These are phyloP conservation scores for Apodemia mormo DNA, from an alignment of 2,888 invertebrate genomes.

Conservation along the genomic window DNA sequence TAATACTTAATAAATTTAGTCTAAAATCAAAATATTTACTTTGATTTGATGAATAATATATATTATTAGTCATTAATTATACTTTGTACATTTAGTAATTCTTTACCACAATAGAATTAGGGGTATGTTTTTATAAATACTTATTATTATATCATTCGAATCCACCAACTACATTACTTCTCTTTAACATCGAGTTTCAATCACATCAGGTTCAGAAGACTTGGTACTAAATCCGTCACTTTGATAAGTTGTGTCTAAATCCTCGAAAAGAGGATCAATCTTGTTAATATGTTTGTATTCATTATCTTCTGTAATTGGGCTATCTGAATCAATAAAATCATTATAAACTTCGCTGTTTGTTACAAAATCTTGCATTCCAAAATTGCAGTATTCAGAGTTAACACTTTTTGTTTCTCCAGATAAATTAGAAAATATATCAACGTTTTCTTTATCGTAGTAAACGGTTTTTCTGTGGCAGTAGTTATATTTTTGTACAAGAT, in stretches of 20 bases:
- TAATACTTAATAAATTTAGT: too few species aligned
- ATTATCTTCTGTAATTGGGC: slow-evolving; percentile 25
- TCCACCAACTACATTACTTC: slow-evolving; percentile 23
- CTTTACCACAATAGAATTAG: neutral
- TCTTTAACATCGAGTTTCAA: slow-evolving; percentile 59
- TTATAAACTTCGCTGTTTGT: slow-evolving; percentile 33
- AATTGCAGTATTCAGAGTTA: slow-evolving; percentile 43
- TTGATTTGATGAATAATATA: neutral
- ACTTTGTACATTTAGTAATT: neutral
- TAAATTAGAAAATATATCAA: neutral
- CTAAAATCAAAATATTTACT: too few species aligned
- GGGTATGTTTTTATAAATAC: slow-evolving; percentile 15
- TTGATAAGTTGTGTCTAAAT: slow-evolving; percentile 29
- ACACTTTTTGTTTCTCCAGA: slow-evolving; percentile 36
- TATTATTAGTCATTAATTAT: neutral
- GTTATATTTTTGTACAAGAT: slow-evolving; percentile 68
- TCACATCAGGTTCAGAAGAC: slow-evolving; percentile 50
- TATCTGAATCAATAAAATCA: slow-evolving; percentile 16
- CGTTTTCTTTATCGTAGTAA: neutral
- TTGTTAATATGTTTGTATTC: slow-evolving; percentile 26
- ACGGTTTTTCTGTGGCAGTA: slow-evolving; percentile 41
- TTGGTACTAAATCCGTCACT: slow-evolving; percentile 41
- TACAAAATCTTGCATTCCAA: slow-evolving; percentile 45
- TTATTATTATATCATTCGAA: slow-evolving; percentile 31
- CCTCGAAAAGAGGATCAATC: slow-evolving; percentile 24